Base-by-base conservation (phyloP, 1,140 invertebrate genomes). In the Dryas iulia region DNA sequence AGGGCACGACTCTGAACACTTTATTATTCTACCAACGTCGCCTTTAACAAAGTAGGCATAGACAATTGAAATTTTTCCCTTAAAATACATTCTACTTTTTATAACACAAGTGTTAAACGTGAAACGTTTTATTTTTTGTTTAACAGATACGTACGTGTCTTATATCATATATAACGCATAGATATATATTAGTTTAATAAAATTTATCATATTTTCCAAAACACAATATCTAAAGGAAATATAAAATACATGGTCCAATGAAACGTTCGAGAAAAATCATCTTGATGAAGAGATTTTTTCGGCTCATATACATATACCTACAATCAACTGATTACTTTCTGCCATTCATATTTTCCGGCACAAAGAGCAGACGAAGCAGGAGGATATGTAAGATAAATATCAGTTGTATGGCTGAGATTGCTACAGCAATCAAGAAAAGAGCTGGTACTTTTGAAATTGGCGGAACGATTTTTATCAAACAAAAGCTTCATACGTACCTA, bases 1-100 rank as follows among this genome's bases (percentile, higher is more conserved):
- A 81, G 75, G 72, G 72, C 77, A 77, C 74, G 64, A 58, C 59
- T 63, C 30, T 28, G 47, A 75, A 65, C 60, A 71, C 74, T 74
- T 79, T 76, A 76, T 74, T 74, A 74, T 73, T 59, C 57, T 2
- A 56, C 62, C 28, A 39, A 18, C 56, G 30, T 69, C 61, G 57
- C 59, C 66, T 30, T 47, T 62, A 59, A 62, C 66, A 57, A 26
- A 33, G 53, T 68, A 62, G 61, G 53, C 66, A 61, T 28, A 62
- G 24, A 14, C 59, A 61, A 63, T 53, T 54, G 47, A 25, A 31
- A 63, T 28, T 63, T 63, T 53, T 5, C 21, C n/a, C 11, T 62
- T 11, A 7, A 24, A 14, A 39, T n/a, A 59, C 30, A 31, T 26
- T 61, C 26, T 28, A 11, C 14, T 26, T 52, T 18, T 47, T 47